These are phyloP conservation scores for Toxonevra muliebris DNA, from an alignment of 2,888 invertebrate species.

Conservation along the genomic window DNA sequence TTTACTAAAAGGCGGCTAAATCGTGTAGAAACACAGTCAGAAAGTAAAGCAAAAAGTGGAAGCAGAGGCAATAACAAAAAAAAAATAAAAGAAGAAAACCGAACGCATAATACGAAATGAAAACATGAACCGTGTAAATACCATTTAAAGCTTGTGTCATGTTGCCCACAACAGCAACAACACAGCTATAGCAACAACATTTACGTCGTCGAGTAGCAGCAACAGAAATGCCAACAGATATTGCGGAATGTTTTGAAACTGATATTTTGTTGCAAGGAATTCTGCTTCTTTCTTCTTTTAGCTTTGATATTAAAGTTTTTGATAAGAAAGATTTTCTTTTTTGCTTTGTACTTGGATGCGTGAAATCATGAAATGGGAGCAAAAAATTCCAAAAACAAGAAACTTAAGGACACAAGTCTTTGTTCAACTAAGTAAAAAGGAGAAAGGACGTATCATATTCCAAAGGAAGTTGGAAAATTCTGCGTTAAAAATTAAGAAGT, in stretches of 20 bases:
- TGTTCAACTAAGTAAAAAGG: too few relatives aligned
- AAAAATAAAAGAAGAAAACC: not conserved
- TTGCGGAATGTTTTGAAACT: slow-evolving; percentile 4
- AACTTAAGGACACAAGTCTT: too few relatives aligned
- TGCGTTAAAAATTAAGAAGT: too few relatives aligned
- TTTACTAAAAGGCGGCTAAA: slow-evolving; percentile 23
- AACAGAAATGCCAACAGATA: slow-evolving; percentile 9
- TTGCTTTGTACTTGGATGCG: too few relatives aligned
- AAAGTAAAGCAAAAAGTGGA: not conserved
- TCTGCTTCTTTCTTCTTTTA: too few relatives aligned
- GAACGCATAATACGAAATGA: slow-evolving; percentile 23
- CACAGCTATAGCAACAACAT: slow-evolving; percentile 23
- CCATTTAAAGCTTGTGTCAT: slow-evolving; percentile 29
- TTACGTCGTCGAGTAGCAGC: slow-evolving; percentile 18
- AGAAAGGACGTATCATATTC: too few relatives aligned
- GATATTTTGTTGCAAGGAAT: slow-evolving; percentile 5
- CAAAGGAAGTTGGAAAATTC: too few relatives aligned
- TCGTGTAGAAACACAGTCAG: not conserved
- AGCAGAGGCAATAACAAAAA: slow-evolving; percentile 18
- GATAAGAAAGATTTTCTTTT: too few relatives aligned
- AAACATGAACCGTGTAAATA: slow-evolving; percentile 34
- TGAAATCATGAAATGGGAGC: too few relatives aligned
- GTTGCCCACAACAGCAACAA: slow-evolving; percentile 42
- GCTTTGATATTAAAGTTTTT: too few relatives aligned
- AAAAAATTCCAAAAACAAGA: too few relatives aligned